These are phyloP conservation scores for Pseudoips prasinana DNA, from an alignment of 2,888 invertebrate species.

Conservation along the genomic window DNA sequence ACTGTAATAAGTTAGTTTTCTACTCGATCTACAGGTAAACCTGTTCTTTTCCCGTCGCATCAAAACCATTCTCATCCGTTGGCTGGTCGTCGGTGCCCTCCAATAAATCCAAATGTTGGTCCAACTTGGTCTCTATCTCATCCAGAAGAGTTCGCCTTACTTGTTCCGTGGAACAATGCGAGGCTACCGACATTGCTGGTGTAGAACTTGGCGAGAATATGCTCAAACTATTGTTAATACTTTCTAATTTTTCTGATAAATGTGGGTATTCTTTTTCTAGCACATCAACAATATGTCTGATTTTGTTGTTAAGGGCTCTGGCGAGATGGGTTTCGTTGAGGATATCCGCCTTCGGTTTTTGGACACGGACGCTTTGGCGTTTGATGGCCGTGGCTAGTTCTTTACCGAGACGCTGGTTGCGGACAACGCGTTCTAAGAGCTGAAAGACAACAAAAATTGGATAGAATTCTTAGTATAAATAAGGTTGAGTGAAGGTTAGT, in stretches of 20 bases:
- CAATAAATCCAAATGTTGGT: not conserved
- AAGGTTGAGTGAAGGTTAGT: too few relatives aligned
- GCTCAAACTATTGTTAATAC: slow-evolving; percentile 76
- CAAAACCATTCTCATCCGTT: too few relatives aligned
- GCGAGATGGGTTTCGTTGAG: slow-evolving; percentile 82
- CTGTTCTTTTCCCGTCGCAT: too few relatives aligned
- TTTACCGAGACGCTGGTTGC: slow-evolving; percentile 86
- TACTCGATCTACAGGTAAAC: too few relatives aligned
- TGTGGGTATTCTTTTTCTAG: slow-evolving; percentile 84
- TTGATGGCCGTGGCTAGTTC: slow-evolving; percentile 79
- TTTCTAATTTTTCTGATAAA: slow-evolving; percentile 57
- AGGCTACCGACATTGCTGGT: slow-evolving; percentile 45
- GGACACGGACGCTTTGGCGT: slow-evolving; percentile 55
- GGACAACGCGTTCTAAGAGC: slow-evolving; percentile 83
- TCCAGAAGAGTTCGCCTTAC: not conserved
- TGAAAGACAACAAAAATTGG: slow-evolving; percentile 26
- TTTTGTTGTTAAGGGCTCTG: slow-evolving; percentile 78
- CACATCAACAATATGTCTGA: slow-evolving; percentile 81
- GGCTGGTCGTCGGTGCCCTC: too few relatives aligned
- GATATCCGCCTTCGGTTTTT: slow-evolving; percentile 71
- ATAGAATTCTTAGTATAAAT: too few relatives aligned
- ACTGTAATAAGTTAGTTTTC: too few relatives aligned
- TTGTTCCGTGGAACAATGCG: not conserved
- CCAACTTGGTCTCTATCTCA: not conserved
- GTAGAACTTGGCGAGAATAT: slow-evolving; percentile 53